Evolutionary conservation across 1,140 invertebrate genomes (phyloP), one percentile per base, ranked within the genome.

Genomic region (Steinernema khuongi): DNA sequence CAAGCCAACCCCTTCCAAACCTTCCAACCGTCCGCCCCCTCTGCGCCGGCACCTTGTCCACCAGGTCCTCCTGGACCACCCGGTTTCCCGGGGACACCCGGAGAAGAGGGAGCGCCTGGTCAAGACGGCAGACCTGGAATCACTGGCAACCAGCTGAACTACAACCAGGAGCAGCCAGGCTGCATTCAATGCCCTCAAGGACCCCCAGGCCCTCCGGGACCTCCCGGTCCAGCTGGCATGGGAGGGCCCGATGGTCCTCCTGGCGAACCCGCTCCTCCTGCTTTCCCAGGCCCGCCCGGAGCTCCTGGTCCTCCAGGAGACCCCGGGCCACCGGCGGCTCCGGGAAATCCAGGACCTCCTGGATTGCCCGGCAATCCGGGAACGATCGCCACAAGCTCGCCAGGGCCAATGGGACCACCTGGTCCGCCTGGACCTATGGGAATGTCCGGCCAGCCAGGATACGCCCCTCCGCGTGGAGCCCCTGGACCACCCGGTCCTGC

Each of bases 171-270:
- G 22, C 29, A 69, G 43, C 75, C 72, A 0, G 75, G 75, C 26
- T 76, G 75, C 36, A 76, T 75, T 33, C 30, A 72, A 22, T 76
- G 75, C 22, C 75, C 75, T 11, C 22, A 60, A 7, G 75, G 75
- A 17, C 75, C 75, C 28, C 75, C 67, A 28, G 75, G 75, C 1
- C 68, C 73, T 14, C 73, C 75, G 4, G 75, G 75, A 28, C 73
- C 28, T 17, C 29, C 60, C 22, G 75, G 75, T 11, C 60, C 28
- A 11, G 26, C 36, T 26, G 67, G 75, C 31, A 17, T 30, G n/a
- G 41, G 67, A 26, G 66, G 60, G 31, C 28, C 70, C 1, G 31
- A 36, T 31, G 33, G 33, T 29, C 33, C 28, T 7, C 31, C 68
- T 18, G 43, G 33, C 0, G 68, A 32, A 41, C 32, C 43, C 31